Percentiles rank a stretch among this genome's conserved stretches.
Evolutionary conservation across 1,140 invertebrate genomes (phyloP).

Genomic region (Drosophila rhopaloa): DNA sequence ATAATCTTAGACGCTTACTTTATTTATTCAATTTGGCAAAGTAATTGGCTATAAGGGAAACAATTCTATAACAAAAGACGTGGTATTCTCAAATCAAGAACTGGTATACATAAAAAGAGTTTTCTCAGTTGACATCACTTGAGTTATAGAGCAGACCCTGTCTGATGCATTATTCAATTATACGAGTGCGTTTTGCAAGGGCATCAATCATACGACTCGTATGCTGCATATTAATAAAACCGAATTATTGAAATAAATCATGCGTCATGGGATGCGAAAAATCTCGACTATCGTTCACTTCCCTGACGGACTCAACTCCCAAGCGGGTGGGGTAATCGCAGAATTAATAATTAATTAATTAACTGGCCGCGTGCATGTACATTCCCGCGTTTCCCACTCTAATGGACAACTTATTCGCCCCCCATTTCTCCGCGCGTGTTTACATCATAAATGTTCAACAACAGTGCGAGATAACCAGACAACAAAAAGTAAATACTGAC

Average conservation of each 20-base stretch:
- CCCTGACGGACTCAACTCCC: slow-evolving; percentile 14
- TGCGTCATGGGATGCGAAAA: slow-evolving; percentile 33
- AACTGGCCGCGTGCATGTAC: slow-evolving; percentile 33
- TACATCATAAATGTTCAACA: slow-evolving; percentile 54
- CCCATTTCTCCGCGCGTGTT: slow-evolving; percentile 19
- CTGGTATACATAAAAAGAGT: no score
- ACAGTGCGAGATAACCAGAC: slow-evolving; percentile 27
- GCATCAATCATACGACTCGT: slow-evolving; percentile 66
- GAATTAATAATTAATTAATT: slow-evolving; percentile 62
- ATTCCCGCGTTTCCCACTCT: slow-evolving; percentile 4
- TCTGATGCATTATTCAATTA: slow-evolving; percentile 47
- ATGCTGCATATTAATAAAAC: slow-evolving; percentile 71
- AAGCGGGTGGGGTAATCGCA: slow-evolving; percentile 26
- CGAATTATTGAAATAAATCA: slow-evolving; percentile 68
- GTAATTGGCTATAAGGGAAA: not conserved
- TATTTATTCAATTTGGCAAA: slow-evolving; percentile 24
- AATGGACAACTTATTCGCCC: slow-evolving; percentile 16
- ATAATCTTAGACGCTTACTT: not conserved
- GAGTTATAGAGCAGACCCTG: slow-evolving; percentile 36
- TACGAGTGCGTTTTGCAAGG: slow-evolving; percentile 25
- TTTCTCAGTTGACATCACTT: slow-evolving; percentile 31
- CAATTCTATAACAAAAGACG: no score
- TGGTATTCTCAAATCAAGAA: no score
- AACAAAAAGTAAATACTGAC: slow-evolving; percentile 21
- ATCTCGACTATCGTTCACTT: slow-evolving; percentile 25